Evolutionary conservation across 2,113 vertebrate genomes (phyloP).

Genomic region (Tachuris rubrigastra): DNA sequence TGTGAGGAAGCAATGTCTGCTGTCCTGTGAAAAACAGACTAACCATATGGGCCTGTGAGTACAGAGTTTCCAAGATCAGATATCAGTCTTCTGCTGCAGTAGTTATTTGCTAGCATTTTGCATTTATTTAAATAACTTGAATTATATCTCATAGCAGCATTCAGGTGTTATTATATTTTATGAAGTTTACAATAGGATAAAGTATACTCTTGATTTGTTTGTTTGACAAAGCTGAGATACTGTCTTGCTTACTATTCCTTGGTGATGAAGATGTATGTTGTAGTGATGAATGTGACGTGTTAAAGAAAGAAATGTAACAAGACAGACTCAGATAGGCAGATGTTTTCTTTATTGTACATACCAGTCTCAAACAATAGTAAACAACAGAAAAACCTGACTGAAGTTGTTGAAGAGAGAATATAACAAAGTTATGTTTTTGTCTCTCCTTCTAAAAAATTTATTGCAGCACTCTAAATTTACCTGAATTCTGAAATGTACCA

Average conservation of each 20-base stretch:
- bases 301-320: not conserved
- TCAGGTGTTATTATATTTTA: not conserved
- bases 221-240: not conserved
- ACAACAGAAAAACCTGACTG: not conserved
- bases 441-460: not conserved
- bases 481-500: not conserved
- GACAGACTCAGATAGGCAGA: not conserved
- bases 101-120: not conserved
- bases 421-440: not conserved
- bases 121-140: not conserved
- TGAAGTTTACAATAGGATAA: not conserved
- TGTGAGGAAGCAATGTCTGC: not conserved
- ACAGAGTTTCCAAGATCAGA: not conserved
- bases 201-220: not conserved
- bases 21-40: not conserved
- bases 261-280: not conserved
- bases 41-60: not conserved
- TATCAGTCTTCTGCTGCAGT: not conserved
- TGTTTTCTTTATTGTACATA: not conserved
- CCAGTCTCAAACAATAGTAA: not conserved
- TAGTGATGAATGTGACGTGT: not conserved
- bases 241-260: not conserved
- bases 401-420: not conserved
- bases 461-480: not conserved
- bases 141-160: not conserved